These are phyloP conservation scores for Xiphophorus hellerii DNA, from an alignment of 2,113 vertebrate genomes.

Conservation along the genomic window DNA sequence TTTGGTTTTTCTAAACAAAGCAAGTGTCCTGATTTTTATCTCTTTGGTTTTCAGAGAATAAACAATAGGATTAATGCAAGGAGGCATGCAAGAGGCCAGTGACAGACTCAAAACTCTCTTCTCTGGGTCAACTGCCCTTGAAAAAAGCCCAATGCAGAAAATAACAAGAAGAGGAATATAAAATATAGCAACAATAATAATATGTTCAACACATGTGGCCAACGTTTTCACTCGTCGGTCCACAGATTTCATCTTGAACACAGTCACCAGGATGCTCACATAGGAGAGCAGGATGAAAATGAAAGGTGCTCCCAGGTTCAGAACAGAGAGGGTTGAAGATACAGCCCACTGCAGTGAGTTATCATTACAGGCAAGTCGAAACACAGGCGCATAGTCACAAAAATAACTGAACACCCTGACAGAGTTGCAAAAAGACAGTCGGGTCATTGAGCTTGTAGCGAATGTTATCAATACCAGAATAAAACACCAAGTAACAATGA, in stretches of 20 bases:
- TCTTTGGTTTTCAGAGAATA: conserved; percentile 78
- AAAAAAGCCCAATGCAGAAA: conserved; percentile 55
- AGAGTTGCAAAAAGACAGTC: conserved; percentile 75
- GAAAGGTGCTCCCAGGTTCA: conserved; percentile 36
- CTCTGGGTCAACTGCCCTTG: conserved; percentile 40
- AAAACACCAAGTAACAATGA: conserved; percentile 51
- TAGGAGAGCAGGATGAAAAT: conserved; percentile 66
- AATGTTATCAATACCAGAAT: rapidly evolving
- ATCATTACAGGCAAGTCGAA: conserved; percentile 73
- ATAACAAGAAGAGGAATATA: conserved; percentile 62
- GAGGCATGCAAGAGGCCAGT: conserved; percentile 69
- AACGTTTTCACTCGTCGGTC: conserved; percentile 61
- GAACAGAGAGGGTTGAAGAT: background rate
- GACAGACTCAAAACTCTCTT: conserved; percentile 69
- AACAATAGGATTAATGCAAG: conserved; percentile 73
- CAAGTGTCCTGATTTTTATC: conserved; percentile 51
- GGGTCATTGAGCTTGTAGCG: conserved; percentile 36
- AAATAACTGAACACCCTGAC: conserved; percentile 74
- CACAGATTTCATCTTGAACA: conserved; percentile 74
- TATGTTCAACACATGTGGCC: conserved; percentile 72
- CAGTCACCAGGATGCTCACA: conserved; percentile 59
- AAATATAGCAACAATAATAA: conserved; percentile 73
- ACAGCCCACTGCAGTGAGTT: conserved; percentile 57
- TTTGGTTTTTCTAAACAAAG: conserved; percentile 34
- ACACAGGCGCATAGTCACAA: conserved; percentile 76